These are phyloP conservation scores for Mamestra brassicae DNA, from an alignment of 2,888 invertebrate species.

Conservation along the genomic window DNA sequence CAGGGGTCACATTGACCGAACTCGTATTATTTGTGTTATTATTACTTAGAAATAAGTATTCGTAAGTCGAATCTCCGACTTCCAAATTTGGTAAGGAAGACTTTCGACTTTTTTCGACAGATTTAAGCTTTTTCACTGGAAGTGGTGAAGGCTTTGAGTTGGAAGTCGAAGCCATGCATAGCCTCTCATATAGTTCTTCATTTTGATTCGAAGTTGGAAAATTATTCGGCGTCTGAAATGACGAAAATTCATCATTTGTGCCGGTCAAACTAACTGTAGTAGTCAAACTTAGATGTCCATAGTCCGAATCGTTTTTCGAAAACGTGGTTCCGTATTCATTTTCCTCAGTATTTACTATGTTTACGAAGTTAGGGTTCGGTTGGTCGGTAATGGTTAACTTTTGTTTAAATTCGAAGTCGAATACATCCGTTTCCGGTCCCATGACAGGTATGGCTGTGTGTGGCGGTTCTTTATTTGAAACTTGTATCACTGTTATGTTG, in stretches of 20 bases:
- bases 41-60: slow-evolving; percentile 81
- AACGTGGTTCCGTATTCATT: slow-evolving; percentile 84
- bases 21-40: slow-evolving; percentile 71
- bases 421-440: slow-evolving; percentile 79
- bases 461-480: slow-evolving; percentile 88
- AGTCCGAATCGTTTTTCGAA: slow-evolving; percentile 76
- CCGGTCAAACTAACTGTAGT: slow-evolving; percentile 83
- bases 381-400: slow-evolving; percentile 66
- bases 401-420: slow-evolving; percentile 83
- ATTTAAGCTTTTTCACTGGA: slow-evolving; percentile 75
- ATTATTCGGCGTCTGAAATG: background rate
- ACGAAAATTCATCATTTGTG: slow-evolving; percentile 61
- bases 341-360: slow-evolving; percentile 85
- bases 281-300: slow-evolving; percentile 86
- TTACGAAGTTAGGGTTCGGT: slow-evolving; percentile 75
- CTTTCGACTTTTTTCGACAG: slow-evolving; percentile 78
- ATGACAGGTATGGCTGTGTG: slow-evolving; percentile 86
- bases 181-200: slow-evolving; percentile 80
- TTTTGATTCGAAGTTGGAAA: slow-evolving; percentile 28
- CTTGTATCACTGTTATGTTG: slow-evolving; percentile 92
- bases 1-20: slow-evolving; percentile 42
- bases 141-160: slow-evolving; percentile 73
- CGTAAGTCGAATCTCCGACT: slow-evolving; percentile 79
- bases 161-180: slow-evolving; percentile 86
- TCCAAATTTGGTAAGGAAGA: slow-evolving; percentile 85